A percentile compares a stretch with the other conserved stretches of the same genome.
phyloP scores from a whole-genome alignment of 2,113 vertebrate species.

The Speoplatyrhinus poulsoni region DNA sequence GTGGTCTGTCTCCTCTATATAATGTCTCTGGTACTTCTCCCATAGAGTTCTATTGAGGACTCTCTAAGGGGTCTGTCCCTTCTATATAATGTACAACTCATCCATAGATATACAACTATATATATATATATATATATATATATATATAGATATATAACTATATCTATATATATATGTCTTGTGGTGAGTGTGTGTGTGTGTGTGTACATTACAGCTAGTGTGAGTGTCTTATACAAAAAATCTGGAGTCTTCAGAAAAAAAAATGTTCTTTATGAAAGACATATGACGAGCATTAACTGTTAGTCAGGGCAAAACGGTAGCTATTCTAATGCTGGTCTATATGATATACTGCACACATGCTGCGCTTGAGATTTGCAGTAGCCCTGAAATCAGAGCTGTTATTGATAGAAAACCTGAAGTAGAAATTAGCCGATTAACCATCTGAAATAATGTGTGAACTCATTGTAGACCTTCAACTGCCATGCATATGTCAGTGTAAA shows the following conservation, averaged over 20 bases:
- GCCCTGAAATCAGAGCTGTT: constrained; percentile 19
- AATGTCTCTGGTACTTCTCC: too few species aligned
- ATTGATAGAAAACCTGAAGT: neutral
- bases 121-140: neutral
- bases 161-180: neutral
- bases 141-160: neutral
- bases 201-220: neutral
- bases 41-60: too few species aligned
- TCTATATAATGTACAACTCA: too few species aligned
- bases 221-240: constrained; percentile 6
- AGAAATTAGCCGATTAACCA: constrained; percentile 45
- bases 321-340: too few species aligned
- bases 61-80: too few species aligned
- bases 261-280: too few species aligned
- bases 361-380: neutral
- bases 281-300: too few species aligned
- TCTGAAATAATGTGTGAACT: constrained; percentile 39
- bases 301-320: too few species aligned
- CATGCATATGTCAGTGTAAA: constrained; percentile 53
- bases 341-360: too few species aligned
- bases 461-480: constrained; percentile 27
- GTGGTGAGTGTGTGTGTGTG: constrained; percentile 3
- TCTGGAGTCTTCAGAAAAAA: neutral
- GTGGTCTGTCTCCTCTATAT: too few species aligned
- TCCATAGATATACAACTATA: too few species aligned